A percentile compares a stretch with the other conserved stretches of the same genome.
Evolutionary conservation across 2,888 invertebrate genomes (phyloP).

Genomic region (Petrolisthes manimaculis): DNA sequence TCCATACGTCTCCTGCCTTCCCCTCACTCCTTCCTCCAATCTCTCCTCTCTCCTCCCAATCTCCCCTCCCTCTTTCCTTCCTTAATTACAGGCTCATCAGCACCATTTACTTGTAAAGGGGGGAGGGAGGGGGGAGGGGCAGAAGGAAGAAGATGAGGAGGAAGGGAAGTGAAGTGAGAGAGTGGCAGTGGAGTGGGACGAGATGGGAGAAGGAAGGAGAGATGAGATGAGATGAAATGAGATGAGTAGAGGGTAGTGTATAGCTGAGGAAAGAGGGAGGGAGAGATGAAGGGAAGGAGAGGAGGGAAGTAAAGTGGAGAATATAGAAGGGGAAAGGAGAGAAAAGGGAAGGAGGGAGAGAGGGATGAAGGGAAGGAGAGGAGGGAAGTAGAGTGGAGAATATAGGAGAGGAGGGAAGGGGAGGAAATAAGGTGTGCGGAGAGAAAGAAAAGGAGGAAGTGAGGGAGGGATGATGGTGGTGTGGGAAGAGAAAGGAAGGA

Average conservation of each 20-base stretch:
- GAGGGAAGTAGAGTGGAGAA: neutral
- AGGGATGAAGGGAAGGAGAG: constrained; percentile 13
- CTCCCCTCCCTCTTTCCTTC: constrained; percentile 10
- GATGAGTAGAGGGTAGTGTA: neutral
- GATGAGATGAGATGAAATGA: neutral
- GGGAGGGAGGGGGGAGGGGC: neutral
- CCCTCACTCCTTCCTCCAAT: neutral
- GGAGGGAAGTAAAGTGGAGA: too few relatives aligned
- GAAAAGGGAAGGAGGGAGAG: constrained; percentile 14
- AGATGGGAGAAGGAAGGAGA: neutral
- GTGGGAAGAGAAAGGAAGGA: too few relatives aligned
- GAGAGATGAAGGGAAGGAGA: neutral
- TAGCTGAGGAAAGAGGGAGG: neutral
- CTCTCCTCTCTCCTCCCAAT: neutral
- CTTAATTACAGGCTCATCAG: constrained; percentile 9
- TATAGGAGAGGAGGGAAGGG: neutral
- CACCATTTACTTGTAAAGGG: neutral
- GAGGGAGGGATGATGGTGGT: constrained; percentile 10
- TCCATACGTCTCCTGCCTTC: neutral
- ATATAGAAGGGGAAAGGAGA: constrained; percentile 8
- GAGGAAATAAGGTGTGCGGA: neutral
- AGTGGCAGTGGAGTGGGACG: neutral
- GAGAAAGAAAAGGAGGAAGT: neutral
- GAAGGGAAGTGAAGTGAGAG: neutral
- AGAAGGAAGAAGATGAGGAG: too few relatives aligned